phyloP scores from a whole-genome alignment of 2,113 vertebrate species.

The Corythornis vintsioides region DNA sequence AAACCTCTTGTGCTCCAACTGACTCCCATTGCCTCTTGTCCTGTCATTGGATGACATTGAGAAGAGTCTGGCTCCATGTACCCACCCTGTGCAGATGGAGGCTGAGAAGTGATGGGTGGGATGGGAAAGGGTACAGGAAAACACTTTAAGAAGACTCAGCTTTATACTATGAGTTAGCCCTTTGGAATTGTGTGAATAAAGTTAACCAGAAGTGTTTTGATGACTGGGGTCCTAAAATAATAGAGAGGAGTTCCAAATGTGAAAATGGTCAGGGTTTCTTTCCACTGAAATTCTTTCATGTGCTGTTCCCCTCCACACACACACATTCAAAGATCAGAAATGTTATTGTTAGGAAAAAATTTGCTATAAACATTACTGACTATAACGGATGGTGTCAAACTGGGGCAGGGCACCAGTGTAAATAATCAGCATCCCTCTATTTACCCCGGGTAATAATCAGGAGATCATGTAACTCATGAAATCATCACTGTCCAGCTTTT shows the following conservation, averaged over 20 bases:
- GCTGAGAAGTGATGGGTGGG: not conserved
- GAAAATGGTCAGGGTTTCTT: slow-evolving; percentile 31
- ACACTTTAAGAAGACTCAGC: not conserved
- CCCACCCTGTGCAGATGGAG: not conserved
- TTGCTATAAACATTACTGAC: slow-evolving; percentile 69
- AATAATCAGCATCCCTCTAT: slow-evolving; percentile 66
- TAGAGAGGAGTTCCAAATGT: slow-evolving; percentile 20
- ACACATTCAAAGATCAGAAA: slow-evolving; percentile 61
- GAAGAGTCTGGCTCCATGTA: no score
- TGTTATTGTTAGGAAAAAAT: slow-evolving; percentile 58
- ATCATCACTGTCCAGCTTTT: slow-evolving; percentile 51
- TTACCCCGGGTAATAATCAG: slow-evolving; percentile 54
- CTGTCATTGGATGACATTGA: no score
- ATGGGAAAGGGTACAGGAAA: not conserved
- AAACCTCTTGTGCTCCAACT: no score
- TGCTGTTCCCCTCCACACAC: slow-evolving; percentile 34
- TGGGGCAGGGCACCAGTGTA: slow-evolving; percentile 51
- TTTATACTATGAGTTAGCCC: slow-evolving; percentile 4
- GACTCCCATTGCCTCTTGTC: no score
- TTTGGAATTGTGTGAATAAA: slow-evolving; percentile 57
- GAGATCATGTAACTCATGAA: slow-evolving; percentile 33
- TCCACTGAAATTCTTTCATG: slow-evolving; percentile 53
- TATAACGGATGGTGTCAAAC: slow-evolving; percentile 57
- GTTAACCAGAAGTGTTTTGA: slow-evolving; percentile 43
- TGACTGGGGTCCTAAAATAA: slow-evolving; percentile 51